Evolutionary conservation across 2,888 invertebrate species (phyloP).

Genomic region (Cantharis rufa): DNA sequence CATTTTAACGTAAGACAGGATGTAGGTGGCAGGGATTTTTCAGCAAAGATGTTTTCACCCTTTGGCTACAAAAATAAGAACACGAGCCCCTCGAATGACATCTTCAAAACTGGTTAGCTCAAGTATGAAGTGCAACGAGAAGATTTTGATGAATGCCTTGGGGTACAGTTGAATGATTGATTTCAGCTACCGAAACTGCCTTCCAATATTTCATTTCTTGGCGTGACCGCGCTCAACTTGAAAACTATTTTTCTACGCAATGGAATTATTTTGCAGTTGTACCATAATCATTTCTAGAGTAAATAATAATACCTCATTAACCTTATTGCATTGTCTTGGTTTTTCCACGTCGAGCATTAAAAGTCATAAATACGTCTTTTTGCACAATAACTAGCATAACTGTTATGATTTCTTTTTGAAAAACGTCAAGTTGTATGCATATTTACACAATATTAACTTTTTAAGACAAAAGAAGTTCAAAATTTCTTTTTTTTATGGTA

Average conservation of each 20-base stretch:
- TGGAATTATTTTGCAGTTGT: not conserved
- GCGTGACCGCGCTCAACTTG: not conserved
- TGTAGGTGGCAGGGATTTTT: slow-evolving; percentile 26
- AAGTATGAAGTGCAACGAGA: not conserved
- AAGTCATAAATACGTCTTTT: not conserved
- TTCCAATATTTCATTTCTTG: not conserved
- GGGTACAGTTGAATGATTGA: not conserved
- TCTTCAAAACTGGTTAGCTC: not conserved
- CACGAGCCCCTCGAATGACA: not conserved
- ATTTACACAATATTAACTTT: not conserved
- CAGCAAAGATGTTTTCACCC: slow-evolving; percentile 14
- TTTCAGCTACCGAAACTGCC: not conserved
- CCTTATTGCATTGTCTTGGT: not conserved
- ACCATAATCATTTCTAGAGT: not conserved
- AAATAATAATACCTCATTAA: not conserved
- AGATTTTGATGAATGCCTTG: not conserved
- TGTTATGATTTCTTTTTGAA: not conserved
- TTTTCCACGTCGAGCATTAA: not conserved
- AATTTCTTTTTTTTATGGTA: not conserved
- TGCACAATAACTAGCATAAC: not conserved
- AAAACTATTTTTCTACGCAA: not conserved
- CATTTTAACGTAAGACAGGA: slow-evolving; percentile 34
- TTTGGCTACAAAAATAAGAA: slow-evolving; percentile 9
- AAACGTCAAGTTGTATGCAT: not conserved
- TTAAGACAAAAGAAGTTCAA: not conserved